A percentile compares a stretch with the other conserved stretches of the same genome.
Evolutionary conservation across 1,140 invertebrate genomes (phyloP).

Genomic region (Ericerus pela): DNA sequence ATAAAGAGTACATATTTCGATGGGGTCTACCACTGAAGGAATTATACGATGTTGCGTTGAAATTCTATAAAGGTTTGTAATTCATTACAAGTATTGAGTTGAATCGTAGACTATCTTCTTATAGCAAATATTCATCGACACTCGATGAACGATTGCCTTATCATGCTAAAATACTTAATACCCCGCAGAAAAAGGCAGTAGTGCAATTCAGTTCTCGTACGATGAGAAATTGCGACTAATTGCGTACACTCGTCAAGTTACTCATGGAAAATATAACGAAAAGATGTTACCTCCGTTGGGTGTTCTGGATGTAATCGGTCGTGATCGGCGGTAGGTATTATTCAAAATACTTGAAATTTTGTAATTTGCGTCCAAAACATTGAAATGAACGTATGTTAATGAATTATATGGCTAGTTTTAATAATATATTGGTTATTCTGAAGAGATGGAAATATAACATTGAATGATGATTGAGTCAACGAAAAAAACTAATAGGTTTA

Average conservation of each 20-base stretch:
- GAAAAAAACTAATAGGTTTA: too few species aligned
- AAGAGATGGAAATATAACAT: too few species aligned
- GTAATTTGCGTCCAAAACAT: background rate
- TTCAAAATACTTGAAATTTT: background rate
- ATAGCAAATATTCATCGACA: background rate
- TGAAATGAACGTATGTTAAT: too few species aligned
- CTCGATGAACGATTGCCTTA: background rate
- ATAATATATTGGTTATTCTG: too few species aligned
- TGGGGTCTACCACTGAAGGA: conserved; percentile 58
- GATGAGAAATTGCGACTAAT: conserved; percentile 82
- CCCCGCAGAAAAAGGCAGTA: conserved; percentile 85
- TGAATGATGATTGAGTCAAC: too few species aligned
- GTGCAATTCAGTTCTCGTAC: conserved; percentile 84
- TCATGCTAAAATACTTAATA: conserved; percentile 19
- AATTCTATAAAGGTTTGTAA: conserved; percentile 72
- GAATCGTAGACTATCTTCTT: background rate
- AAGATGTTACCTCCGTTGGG: conserved; percentile 69
- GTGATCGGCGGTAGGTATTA: conserved; percentile 54
- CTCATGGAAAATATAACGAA: conserved; percentile 64
- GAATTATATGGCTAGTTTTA: too few species aligned
- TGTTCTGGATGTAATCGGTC: conserved; percentile 87
- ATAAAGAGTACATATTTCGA: conserved; percentile 22
- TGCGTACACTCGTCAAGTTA: conserved; percentile 80
- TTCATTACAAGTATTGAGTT: background rate
- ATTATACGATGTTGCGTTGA: conserved; percentile 69